Percentiles rank a stretch among this genome's conserved stretches.
Evolutionary conservation across 2,888 invertebrate genomes (phyloP).

Genomic region (Heliconius cydno): DNA sequence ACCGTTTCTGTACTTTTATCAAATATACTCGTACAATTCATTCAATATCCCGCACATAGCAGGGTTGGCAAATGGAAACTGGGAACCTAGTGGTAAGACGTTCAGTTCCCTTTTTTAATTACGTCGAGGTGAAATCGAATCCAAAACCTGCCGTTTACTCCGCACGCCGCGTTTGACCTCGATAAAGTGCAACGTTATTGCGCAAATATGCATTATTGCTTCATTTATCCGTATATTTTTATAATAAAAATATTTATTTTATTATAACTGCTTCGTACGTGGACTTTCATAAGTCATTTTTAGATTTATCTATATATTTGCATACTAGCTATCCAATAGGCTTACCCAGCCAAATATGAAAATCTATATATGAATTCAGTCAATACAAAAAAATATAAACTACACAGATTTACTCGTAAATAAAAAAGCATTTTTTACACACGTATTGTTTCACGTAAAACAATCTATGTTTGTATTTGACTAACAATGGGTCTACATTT

Average conservation of each 20-base stretch:
- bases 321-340: slow-evolving; percentile 3
- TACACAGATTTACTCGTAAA: slow-evolving; percentile 4
- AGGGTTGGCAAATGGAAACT: no score
- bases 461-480: slow-evolving; percentile 11
- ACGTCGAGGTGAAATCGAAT: no score
- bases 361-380: neutral
- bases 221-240: neutral
- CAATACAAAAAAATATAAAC: neutral
- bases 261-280: neutral
- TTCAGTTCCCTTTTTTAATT: no score
- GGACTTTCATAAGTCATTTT: neutral
- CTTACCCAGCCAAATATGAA: neutral
- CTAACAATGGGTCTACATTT: slow-evolving; percentile 10
- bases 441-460: slow-evolving; percentile 15
- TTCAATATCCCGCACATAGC: no score
- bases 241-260: neutral
- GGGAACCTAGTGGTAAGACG: no score
- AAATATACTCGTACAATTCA: neutral
- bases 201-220: no score
- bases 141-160: no score
- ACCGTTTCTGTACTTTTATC: neutral
- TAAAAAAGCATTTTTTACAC: slow-evolving; percentile 1
- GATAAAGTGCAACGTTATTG: no score
- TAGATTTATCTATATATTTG: neutral
- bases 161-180: no score